Base-by-base conservation (phyloP, 2,888 invertebrate genomes). In the Papilio protenor region DNA sequence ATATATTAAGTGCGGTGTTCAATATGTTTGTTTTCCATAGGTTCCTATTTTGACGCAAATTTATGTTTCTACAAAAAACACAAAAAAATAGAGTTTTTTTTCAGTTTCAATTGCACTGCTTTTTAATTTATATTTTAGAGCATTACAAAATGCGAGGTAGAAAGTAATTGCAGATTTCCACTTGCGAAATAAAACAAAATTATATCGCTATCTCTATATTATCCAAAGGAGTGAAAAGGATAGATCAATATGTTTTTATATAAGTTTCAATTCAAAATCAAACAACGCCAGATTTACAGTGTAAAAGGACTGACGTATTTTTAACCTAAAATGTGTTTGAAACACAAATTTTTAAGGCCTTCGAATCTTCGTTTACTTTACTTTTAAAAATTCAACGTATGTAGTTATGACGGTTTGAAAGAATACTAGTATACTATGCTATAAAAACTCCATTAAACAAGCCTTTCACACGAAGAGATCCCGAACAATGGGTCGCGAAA, bases 381-480 rank as follows among this genome's bases (percentile, higher is more conserved):
- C 11, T 45, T n/a, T 12, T 45, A 70, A 49, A 70, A 70, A 21
- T 45, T 23, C 70, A 21, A 23, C 70, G 27, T 23, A 49, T 47
- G 33, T 27, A 27, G 10, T 16, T 33, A n/a, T 52, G 55, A 16
- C 21, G 23, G 11, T 21, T n/a, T 21, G 12, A 27, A 47, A 73
- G 57, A 73, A 59, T 57, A 61, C 11, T 5, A 12, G 49, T 23
- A 69, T 45, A 64, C 27, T 61, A 73, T 61, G 16, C 74, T 72
- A 79, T 78, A 76, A 45, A 55, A 76, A 66, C 79, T 71, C 80
- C 72, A 79, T 72, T 72, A 71, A 40, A 70, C 21, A 77, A 77
- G 64, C 52, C 64, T 70, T 72, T 49, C 70, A 71, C 47, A 71
- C 57, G 27, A 57, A 76, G 70, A 71, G 70, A 76, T 70, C 59